phyloP scores from a whole-genome alignment of 1,140 invertebrate species.

The Ptiloglossa arizonensis region DNA sequence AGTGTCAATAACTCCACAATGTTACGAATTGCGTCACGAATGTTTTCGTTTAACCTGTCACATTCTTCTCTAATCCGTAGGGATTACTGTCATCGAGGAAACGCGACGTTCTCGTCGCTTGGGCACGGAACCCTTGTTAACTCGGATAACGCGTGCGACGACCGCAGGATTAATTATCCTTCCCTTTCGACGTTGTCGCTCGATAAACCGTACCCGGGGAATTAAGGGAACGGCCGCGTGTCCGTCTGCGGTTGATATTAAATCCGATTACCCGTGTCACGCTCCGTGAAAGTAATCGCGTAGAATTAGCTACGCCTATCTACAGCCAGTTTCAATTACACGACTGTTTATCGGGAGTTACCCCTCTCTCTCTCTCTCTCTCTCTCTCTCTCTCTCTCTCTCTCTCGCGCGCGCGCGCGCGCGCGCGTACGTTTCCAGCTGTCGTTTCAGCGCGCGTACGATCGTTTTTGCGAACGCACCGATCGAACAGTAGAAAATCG shows the following conservation, averaged over 20 bases:
- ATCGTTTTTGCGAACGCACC: background rate
- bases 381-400: no score
- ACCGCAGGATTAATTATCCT: conserved; percentile 16
- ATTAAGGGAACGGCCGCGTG: background rate
- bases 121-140: background rate
- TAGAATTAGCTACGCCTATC: conserved; percentile 31
- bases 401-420: background rate
- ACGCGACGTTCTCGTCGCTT: background rate
- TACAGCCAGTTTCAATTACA: conserved; percentile 20
- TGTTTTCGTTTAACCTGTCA: background rate
- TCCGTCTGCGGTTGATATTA: conserved; percentile 10
- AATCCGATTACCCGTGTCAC: conserved; percentile 35
- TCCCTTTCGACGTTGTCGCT: background rate
- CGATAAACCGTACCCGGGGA: conserved; percentile 3
- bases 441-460: background rate
- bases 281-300: conserved; percentile 30
- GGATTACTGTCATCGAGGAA: background rate
- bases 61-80: background rate
- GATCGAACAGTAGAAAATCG: no score
- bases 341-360: conserved; percentile 8
- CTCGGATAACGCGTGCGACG: background rate
- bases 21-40: no score
- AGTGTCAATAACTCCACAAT: no score
- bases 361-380: no score
- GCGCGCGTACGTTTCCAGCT: background rate